Percentiles rank a stretch among this genome's conserved stretches.
Conservation (phyloP, 2,888 invertebrate species). For the Trachelus stipa region DNA sequence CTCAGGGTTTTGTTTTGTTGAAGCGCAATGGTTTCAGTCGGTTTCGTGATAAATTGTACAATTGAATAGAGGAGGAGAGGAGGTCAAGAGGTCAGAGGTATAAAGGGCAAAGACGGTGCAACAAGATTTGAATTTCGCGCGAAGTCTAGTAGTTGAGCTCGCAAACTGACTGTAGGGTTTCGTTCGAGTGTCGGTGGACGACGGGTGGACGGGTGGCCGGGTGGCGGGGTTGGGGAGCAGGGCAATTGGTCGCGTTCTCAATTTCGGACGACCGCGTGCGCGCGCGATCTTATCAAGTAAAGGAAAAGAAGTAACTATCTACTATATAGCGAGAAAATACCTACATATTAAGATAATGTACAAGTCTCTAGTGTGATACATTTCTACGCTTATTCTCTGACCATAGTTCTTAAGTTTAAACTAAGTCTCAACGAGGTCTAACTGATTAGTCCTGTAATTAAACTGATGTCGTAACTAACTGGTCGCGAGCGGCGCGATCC, state of each 20-base stretch:
- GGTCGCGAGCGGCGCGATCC: background rate
- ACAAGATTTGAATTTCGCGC: too few relatives aligned
- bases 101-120: too few relatives aligned
- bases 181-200: too few relatives aligned
- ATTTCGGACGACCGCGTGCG: background rate
- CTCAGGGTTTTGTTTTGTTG: too few relatives aligned
- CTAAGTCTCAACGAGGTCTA: constrained; percentile 17
- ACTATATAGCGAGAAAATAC: constrained; percentile 33
- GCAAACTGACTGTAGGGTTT: too few relatives aligned
- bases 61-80: too few relatives aligned
- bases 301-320: constrained; percentile 7
- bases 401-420: constrained; percentile 53
- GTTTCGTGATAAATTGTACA: too few relatives aligned
- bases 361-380: constrained; percentile 64
- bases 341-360: constrained; percentile 60
- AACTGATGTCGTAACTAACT: constrained; percentile 3
- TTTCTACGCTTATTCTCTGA: constrained; percentile 64
- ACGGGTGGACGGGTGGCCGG: too few relatives aligned
- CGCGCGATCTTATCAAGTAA: constrained; percentile 2
- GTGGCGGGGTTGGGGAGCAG: background rate
- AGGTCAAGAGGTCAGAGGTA: too few relatives aligned
- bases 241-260: background rate
- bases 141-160: too few relatives aligned
- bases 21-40: too few relatives aligned
- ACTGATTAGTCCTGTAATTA: constrained; percentile 34